phyloP scores from a whole-genome alignment of 2,113 vertebrate genomes.

The Stegostoma tigrinum region DNA sequence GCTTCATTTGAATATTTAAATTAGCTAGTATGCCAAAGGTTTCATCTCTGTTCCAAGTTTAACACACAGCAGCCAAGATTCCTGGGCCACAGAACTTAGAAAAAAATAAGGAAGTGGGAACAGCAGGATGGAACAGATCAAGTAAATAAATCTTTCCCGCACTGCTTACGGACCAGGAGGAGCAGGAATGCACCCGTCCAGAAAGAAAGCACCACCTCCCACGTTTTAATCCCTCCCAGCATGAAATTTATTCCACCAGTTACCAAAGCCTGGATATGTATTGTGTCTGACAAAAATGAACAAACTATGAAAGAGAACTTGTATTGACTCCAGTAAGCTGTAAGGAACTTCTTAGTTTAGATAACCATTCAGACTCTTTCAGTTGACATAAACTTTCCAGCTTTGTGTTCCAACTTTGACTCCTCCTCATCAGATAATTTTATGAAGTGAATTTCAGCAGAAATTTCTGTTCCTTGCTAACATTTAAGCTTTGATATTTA shows the following conservation, averaged over 20 bases:
- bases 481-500: background rate
- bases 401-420: no score
- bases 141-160: no score
- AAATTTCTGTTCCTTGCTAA: background rate
- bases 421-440: background rate
- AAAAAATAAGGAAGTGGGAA: background rate
- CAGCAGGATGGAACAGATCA: background rate
- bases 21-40: background rate
- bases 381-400: no score
- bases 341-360: background rate
- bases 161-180: no score
- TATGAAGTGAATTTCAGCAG: background rate
- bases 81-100: background rate
- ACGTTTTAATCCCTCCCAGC: no score
- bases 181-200: no score
- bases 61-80: background rate
- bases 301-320: background rate
- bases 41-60: background rate
- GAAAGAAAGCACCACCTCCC: no score
- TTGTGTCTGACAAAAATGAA: background rate
- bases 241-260: no score
- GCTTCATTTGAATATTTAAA: background rate
- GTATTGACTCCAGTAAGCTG: background rate
- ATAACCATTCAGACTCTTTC: background rate
- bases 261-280: background rate